Percentiles rank a stretch among this genome's conserved stretches.
Evolutionary conservation across 2,113 vertebrate species (phyloP).

Genomic region (Oplegnathus fasciatus): DNA sequence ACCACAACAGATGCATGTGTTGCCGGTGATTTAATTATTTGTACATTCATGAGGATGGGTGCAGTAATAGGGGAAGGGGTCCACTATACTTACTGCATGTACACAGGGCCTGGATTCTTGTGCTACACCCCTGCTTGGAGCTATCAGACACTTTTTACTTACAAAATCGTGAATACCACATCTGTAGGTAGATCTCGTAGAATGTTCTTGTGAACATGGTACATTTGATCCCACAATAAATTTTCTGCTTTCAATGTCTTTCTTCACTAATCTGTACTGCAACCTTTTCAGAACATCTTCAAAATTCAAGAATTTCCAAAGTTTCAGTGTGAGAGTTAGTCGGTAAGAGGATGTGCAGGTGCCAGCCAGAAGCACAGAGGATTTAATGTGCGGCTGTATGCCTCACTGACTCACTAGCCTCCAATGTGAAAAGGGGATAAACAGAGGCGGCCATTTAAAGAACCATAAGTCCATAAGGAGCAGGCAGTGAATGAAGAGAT

Average conservation of each 20-base stretch:
- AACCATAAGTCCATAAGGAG: constrained; percentile 54
- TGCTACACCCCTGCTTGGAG: not conserved
- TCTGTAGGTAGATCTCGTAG: not conserved
- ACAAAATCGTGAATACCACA: not conserved
- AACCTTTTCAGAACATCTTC: constrained; percentile 2
- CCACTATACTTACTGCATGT: not conserved
- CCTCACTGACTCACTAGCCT: constrained; percentile 50
- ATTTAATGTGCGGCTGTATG: constrained; percentile 67
- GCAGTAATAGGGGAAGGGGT: not conserved
- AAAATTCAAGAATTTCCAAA: constrained; percentile 22
- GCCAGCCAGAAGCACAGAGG: constrained; percentile 58
- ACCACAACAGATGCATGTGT: not conserved
- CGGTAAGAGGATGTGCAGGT: constrained; percentile 58
- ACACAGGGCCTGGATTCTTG: not conserved
- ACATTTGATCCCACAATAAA: too few relatives aligned
- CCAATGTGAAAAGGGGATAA: constrained; percentile 55
- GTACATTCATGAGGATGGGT: not conserved
- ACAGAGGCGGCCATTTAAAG: constrained; percentile 80
- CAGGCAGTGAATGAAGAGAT: constrained; percentile 76
- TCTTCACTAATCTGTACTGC: not conserved
- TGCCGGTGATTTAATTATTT: not conserved
- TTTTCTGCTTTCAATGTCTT: not conserved
- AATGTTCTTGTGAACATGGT: too few relatives aligned
- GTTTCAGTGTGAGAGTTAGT: constrained; percentile 23
- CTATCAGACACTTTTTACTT: not conserved